Percentiles rank a stretch among this genome's conserved stretches.
phyloP scores from a whole-genome alignment of 2,888 invertebrate genomes.

The Pharmacophagus antenor region DNA sequence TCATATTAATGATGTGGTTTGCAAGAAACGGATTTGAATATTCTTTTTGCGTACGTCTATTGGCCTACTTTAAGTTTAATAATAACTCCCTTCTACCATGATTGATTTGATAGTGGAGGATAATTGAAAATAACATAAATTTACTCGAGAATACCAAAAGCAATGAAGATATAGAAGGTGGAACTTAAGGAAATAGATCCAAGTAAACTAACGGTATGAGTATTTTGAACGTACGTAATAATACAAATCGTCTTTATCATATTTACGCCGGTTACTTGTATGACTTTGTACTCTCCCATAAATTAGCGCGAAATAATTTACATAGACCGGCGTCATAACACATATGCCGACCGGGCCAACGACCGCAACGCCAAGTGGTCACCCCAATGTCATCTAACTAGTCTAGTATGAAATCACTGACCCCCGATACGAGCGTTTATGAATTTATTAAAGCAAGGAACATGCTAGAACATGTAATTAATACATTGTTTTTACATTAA shows the following conservation, averaged over 20 bases:
- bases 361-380: constrained; percentile 57
- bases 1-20: background rate
- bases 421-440: constrained; percentile 40
- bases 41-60: background rate
- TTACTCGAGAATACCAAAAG: too few species aligned
- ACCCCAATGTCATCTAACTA: constrained; percentile 40
- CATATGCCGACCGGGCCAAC: constrained; percentile 56
- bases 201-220: too few species aligned
- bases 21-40: background rate
- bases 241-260: too few species aligned
- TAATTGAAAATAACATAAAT: background rate
- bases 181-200: too few species aligned
- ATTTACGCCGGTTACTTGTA: constrained; percentile 28
- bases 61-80: background rate
- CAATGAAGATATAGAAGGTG: too few species aligned
- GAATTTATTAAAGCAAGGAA: constrained; percentile 17
- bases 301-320: constrained; percentile 60
- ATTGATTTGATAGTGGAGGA: background rate
- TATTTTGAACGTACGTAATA: too few species aligned
- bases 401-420: constrained; percentile 48
- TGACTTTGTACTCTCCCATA: constrained; percentile 49
- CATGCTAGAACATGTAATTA: background rate
- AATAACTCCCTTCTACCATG: background rate
- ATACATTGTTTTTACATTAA: background rate
- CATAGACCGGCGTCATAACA: constrained; percentile 52